A percentile compares a stretch with the other conserved stretches of the same genome.
Evolutionary conservation across 2,113 vertebrate genomes (phyloP).

Genomic region (Hydrochoerus hydrochaeris): DNA sequence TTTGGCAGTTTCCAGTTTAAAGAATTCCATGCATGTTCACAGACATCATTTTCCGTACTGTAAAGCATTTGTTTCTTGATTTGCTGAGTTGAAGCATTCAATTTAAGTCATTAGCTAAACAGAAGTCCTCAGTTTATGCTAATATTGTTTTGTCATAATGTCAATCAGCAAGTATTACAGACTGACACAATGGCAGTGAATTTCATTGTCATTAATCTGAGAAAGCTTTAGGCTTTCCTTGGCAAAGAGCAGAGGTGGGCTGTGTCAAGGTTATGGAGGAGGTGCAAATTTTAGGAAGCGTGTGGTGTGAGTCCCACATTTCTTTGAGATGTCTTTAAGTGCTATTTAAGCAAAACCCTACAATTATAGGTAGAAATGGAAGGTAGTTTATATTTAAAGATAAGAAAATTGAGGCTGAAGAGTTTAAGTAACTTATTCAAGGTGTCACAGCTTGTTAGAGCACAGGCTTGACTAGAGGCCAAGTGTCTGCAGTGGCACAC

Average conservation of each 20-base stretch:
- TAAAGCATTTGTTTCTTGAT: conserved; percentile 72
- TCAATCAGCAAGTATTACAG: conserved; percentile 69
- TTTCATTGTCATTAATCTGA: conserved; percentile 75
- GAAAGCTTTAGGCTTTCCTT: conserved; percentile 76
- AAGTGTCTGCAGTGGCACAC: background rate
- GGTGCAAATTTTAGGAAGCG: background rate
- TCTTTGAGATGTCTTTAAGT: conserved; percentile 36
- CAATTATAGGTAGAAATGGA: conserved; percentile 56
- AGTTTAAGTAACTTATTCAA: conserved; percentile 54
- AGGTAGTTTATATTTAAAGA: conserved; percentile 57
- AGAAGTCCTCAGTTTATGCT: conserved; percentile 78
- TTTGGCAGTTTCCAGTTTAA: conserved; percentile 76
- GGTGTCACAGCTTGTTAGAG: conserved; percentile 32
- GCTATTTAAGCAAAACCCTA: conserved; percentile 18
- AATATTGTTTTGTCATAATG: conserved; percentile 74
- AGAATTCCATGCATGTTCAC: conserved; percentile 78
- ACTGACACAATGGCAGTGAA: conserved; percentile 78
- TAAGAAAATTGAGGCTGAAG: conserved; percentile 55
- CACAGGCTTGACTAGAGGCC: background rate
- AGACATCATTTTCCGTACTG: conserved; percentile 66
- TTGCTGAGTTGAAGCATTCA: conserved; percentile 74
- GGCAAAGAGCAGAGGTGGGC: conserved; percentile 65
- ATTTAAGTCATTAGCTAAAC: conserved; percentile 79
- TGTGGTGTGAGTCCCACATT: conserved; percentile 42
- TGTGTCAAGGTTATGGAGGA: conserved; percentile 62